Base-by-base conservation (phyloP, 2,888 invertebrate species). In the Phyto melanocephala region DNA sequence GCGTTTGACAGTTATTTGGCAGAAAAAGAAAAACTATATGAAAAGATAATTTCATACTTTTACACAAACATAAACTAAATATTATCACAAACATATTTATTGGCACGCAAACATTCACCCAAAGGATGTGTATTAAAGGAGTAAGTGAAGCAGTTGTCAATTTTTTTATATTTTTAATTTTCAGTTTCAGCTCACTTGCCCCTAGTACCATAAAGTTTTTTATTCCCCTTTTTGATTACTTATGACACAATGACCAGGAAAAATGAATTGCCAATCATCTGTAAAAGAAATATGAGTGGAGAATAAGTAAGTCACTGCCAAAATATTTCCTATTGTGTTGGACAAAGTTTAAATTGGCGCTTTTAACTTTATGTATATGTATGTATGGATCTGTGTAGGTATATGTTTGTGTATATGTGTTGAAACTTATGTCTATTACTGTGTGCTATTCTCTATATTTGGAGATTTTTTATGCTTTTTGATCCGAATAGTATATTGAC, bases 1-100 rank as follows among this genome's bases (percentile, higher is more conserved):
- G 80, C 71, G 13, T 62, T 81, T 67, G 80, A 76, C 80, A 81
- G 76, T 76, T 71, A 81, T 76, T 71, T 81, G 70, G 65, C 76
- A 71, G 76, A 60, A 60, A 42, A 54, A 20, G 6, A 28, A 5
- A 70, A 71, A 76, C 67, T 60, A 65, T 58, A 40, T 40, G 37
- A 60, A 33, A 47, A 50, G 68, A 37, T 63, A 70, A 58, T 62
- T 62, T 74, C 8, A 22, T 24, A 50, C 58, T 7, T 17, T 28
- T 6, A 8, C 28, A 33, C 15, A 65, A 11, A 33, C 11, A 42
- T 37, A 63, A 13, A 11, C 8, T 33, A 10, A 47, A 20, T 37
- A n/a, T 22, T 11, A 37, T 4, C 20, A 67, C 11, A 13, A 13
- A 13, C 52, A 35, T n/a, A 13, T 22, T 5, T 35, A 24, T 24